Conservation (phyloP, 2,888 invertebrate species). For the Synanthedon tipuliformis region DNA sequence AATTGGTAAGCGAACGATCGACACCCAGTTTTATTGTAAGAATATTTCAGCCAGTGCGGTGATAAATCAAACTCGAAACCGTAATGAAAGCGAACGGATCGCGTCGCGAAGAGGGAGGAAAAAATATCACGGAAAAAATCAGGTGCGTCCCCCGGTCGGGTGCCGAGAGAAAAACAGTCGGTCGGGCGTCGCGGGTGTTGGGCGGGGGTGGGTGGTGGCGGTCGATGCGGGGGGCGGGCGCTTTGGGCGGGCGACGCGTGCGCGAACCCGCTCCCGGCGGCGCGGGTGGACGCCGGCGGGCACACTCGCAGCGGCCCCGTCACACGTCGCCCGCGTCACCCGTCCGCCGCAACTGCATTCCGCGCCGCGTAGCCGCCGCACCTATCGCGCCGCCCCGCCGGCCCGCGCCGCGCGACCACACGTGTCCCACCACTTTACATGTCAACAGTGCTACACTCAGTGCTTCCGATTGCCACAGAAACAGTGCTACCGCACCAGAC, state of each 20-base stretch:
- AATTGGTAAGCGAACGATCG: conserved; percentile 64
- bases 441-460: conserved; percentile 66
- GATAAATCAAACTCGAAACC: conserved; percentile 71
- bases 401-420: conserved; percentile 53
- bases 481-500: conserved; percentile 61
- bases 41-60: conserved; percentile 65
- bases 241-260: conserved; percentile 42
- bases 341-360: conserved; percentile 52
- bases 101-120: conserved; percentile 69
- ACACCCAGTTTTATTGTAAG: conserved; percentile 60
- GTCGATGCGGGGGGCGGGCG: conserved; percentile 25
- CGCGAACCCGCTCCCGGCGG: conserved; percentile 33
- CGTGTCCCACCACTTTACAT: conserved; percentile 56
- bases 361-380: conserved; percentile 43
- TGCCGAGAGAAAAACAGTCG: conserved; percentile 62
- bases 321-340: conserved; percentile 30
- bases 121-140: conserved; percentile 71
- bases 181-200: conserved; percentile 18
- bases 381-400: conserved; percentile 56
- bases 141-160: conserved; percentile 68
- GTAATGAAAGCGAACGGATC: conserved; percentile 72
- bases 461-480: conserved; percentile 63
- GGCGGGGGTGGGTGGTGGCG: conserved; percentile 24
- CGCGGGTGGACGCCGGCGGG: conserved; percentile 15
- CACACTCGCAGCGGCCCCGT: conserved; percentile 33